Percentiles rank a stretch among this genome's conserved stretches.
phyloP scores from a whole-genome alignment of 2,113 vertebrate species.

The Pontoporia blainvillei region DNA sequence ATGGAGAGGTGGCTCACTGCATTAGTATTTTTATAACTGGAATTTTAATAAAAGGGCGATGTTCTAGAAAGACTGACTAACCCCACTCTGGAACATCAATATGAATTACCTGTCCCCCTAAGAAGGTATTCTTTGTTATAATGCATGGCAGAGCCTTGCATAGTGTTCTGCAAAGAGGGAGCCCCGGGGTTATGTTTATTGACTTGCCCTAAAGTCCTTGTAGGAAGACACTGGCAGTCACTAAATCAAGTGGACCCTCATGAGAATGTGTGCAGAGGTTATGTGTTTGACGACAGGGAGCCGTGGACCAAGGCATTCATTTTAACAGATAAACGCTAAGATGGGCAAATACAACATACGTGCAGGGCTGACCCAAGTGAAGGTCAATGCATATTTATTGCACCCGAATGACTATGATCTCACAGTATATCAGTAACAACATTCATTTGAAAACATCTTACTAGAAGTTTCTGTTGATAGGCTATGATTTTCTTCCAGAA shows the following conservation, averaged over 20 bases:
- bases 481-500: conserved; percentile 97
- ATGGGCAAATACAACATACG: neutral
- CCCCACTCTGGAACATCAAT: neutral
- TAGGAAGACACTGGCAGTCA: neutral
- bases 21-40: neutral
- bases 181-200: fast-evolving
- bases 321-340: neutral
- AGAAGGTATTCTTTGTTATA: neutral
- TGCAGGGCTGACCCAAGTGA: too few relatives aligned
- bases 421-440: neutral
- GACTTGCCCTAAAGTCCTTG: neutral
- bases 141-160: neutral
- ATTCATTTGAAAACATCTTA: conserved; percentile 75
- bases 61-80: neutral
- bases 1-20: neutral
- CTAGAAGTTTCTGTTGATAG: conserved; percentile 95
- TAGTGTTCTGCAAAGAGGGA: neutral
- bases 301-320: neutral
- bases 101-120: neutral
- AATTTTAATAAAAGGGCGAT: neutral
- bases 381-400: neutral
- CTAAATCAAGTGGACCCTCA: neutral
- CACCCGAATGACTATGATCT: neutral
- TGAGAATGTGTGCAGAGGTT: neutral
- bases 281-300: neutral